A percentile compares a stretch with the other conserved stretches of the same genome.
These are phyloP conservation scores for Setipinna tenuifilis DNA, from an alignment of 2,797 vertebrate genomes.

Conservation along the genomic window DNA sequence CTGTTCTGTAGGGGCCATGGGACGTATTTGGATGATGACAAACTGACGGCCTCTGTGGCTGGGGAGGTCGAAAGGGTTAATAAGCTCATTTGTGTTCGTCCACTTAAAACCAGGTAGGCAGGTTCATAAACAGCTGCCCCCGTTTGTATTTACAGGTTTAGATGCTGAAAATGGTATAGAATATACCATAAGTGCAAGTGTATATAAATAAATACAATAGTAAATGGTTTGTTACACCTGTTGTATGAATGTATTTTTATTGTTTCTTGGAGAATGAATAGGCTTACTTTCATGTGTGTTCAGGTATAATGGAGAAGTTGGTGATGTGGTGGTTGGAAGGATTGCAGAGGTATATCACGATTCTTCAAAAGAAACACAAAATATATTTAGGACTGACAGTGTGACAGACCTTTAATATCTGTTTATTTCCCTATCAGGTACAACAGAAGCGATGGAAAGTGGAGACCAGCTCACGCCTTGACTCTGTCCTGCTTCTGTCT, in stretches of 20 bases:
- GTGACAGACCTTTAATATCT: background rate
- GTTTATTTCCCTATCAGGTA: slow-evolving; percentile 74
- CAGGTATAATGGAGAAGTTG: slow-evolving; percentile 97
- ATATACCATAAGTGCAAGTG: background rate
- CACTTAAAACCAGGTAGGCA: slow-evolving; percentile 86
- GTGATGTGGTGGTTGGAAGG: slow-evolving; percentile 95
- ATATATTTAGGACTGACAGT: too few relatives aligned
- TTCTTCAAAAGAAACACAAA: background rate
- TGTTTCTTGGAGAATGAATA: background rate
- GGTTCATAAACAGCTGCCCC: too few relatives aligned
- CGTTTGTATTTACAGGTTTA: too few relatives aligned
- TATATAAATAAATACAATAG: background rate
- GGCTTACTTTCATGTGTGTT: background rate
- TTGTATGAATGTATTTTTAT: background rate
- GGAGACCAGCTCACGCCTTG: slow-evolving; percentile 92
- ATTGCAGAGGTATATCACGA: slow-evolving; percentile 88
- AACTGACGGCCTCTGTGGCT: slow-evolving; percentile 94
- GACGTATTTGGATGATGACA: slow-evolving; percentile 93
- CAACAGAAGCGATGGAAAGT: slow-evolving; percentile 99
- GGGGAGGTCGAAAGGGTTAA: slow-evolving; percentile 95
- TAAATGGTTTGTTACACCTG: background rate
- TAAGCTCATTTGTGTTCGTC: slow-evolving; percentile 93
- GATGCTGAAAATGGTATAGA: background rate
- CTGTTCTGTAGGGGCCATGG: slow-evolving; percentile 86
- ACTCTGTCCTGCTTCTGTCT: slow-evolving; percentile 91